Base-by-base conservation (phyloP, 2,113 vertebrate species). In the Forbesichthys papilliferus region DNA sequence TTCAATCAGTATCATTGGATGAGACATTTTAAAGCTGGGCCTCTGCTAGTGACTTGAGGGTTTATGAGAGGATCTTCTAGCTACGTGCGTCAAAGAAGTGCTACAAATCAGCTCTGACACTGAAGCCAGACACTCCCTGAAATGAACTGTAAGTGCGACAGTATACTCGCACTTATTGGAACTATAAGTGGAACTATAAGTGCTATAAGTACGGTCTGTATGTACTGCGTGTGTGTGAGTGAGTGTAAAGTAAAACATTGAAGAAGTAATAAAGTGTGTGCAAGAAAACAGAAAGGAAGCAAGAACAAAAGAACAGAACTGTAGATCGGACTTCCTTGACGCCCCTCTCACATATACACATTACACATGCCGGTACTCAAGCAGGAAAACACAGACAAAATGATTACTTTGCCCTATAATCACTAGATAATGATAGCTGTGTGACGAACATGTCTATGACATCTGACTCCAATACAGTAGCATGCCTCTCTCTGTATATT, bases 71-170 rank as follows among this genome's bases (percentile, higher is more conserved):
- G 53, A 61, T 53, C 64, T 48, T 20, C 47, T 4, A 53, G 73
- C 63, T 68, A 65, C 54, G 66, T 61, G 52, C 36, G 66, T 61
- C 47, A 66, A 8, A 58, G 48, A 9, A 68, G 54, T 0, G 4
- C 70, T 61, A 52, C 73, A 78, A 73, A 85, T 80, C 78, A 81
- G 60, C 66, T 65, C 36, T 74, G 51, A 82, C 81, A 80, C 62
- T 4, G 0, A 12, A 71, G 66, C 53, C 27, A 18, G 73, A 14
- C 71, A 77, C 77, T 75, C 77, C 68, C 61, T 70, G 66, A 52
- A 64, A 83, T 51, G 20, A 71, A 59, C 27, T 27, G 27, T 27
- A 27, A 27, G 27, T 27, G 27, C 27, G 27, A 27, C 27, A 20
- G 20, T 20, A 27, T 27, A 27, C 27, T 2, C 27, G 27, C 27